Evolutionary conservation across 2,113 vertebrate genomes (phyloP).

Genomic region (Anhinga anhinga): DNA sequence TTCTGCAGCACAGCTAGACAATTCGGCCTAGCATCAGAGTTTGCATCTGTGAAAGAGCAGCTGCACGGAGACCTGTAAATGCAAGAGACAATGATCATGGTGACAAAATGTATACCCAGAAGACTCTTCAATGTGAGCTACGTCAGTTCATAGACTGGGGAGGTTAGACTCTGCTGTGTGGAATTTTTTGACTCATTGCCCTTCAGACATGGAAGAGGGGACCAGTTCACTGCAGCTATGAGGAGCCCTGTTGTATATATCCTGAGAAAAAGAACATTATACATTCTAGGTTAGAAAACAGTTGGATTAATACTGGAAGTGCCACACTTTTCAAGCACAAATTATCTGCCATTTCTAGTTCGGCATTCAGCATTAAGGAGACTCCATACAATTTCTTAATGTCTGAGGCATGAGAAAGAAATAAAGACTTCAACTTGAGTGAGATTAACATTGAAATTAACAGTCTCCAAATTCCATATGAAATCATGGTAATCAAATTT

Average conservation of each 20-base stretch:
- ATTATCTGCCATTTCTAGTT: neutral
- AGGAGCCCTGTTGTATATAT: neutral
- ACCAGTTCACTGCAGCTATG: neutral
- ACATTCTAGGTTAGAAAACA: neutral
- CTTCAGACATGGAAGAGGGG: neutral
- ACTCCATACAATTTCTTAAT: neutral
- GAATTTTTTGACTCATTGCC: neutral
- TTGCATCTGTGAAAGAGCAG: neutral
- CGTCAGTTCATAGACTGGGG: neutral
- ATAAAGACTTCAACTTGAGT: neutral
- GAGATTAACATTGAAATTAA: neutral
- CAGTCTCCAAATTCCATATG: neutral
- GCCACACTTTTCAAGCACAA: neutral
- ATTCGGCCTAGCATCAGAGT: neutral
- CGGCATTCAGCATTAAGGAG: neutral
- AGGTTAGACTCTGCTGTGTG: neutral
- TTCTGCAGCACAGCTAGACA: neutral
- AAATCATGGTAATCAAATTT: slow-evolving; percentile 25
- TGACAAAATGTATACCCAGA: neutral
- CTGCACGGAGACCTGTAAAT: neutral
- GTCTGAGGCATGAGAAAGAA: neutral
- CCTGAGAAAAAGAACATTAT: neutral
- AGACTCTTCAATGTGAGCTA: neutral
- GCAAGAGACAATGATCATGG: neutral
- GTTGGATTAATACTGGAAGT: neutral